Evolutionary conservation across 2,888 invertebrate species (phyloP).

Genomic region (Synanthedon andrenaeformis): DNA sequence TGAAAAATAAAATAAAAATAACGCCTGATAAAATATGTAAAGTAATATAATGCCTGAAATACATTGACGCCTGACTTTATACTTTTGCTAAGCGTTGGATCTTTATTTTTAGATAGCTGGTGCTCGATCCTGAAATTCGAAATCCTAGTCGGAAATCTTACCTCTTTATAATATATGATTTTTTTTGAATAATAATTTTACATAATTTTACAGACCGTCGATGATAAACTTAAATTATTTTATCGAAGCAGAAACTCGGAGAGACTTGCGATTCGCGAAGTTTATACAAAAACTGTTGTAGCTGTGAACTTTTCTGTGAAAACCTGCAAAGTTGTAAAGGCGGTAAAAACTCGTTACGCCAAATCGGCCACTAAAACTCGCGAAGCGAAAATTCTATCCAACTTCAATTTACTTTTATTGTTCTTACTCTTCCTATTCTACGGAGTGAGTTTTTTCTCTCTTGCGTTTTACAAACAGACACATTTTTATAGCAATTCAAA

Average conservation of each 20-base stretch:
- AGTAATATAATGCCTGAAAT: too few species aligned
- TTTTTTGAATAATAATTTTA: too few species aligned
- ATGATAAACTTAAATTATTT: conserved; percentile 8
- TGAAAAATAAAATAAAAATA: too few species aligned
- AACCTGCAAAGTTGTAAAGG: conserved; percentile 59
- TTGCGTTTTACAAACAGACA: conserved; percentile 43
- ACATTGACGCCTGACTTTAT: too few species aligned
- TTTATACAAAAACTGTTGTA: conserved; percentile 29
- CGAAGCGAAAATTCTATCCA: conserved; percentile 68
- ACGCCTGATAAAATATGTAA: too few species aligned
- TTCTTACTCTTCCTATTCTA: conserved; percentile 55
- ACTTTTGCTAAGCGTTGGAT: too few species aligned
- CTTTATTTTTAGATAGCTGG: too few species aligned
- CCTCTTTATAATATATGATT: too few species aligned
- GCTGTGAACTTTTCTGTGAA: conserved; percentile 32
- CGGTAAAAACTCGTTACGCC: conserved; percentile 67
- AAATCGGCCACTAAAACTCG: conserved; percentile 67
- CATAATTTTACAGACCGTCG: background rate
- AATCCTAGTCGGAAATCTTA: too few species aligned
- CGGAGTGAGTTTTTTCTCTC: conserved; percentile 34
- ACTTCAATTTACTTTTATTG: conserved; percentile 69
- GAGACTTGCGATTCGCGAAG: conserved; percentile 20
- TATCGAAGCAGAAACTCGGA: conserved; percentile 20
- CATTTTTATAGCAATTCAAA: conserved; percentile 49
- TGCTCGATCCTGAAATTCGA: too few species aligned